These are phyloP conservation scores for Scomber scombrus DNA, from an alignment of 2,113 vertebrate species.

Conservation along the genomic window DNA sequence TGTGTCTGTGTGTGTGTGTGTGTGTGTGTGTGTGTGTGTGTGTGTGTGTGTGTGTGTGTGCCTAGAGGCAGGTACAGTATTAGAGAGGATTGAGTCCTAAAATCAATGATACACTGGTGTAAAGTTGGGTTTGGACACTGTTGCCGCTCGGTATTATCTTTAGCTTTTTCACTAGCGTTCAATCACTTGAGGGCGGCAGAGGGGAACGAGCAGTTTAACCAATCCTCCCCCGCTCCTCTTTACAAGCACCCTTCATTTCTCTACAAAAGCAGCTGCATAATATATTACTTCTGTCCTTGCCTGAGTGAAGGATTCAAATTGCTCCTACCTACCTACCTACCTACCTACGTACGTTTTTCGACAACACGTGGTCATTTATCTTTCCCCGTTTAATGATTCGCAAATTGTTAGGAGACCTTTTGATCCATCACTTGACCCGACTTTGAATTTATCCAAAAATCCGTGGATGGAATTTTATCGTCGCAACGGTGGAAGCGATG, in stretches of 20 bases:
- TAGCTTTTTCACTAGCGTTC: conserved; percentile 32
- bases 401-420: conserved; percentile 21
- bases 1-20: too few species aligned
- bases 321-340: neutral
- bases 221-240: conserved; percentile 33
- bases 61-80: conserved; percentile 48
- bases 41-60: neutral
- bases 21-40: too few species aligned
- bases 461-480: neutral
- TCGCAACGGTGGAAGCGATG: neutral
- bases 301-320: conserved; percentile 19
- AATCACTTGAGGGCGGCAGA: conserved; percentile 46
- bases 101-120: conserved; percentile 61
- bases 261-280: conserved; percentile 14
- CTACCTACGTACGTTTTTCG: neutral
- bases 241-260: conserved; percentile 35
- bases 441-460: conserved; percentile 10
- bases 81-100: conserved; percentile 42
- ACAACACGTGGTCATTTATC: neutral
- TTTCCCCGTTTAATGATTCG: conserved; percentile 8
- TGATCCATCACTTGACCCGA: neutral
- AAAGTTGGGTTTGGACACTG: conserved; percentile 42
- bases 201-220: conserved; percentile 50
- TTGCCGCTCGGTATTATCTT: conserved; percentile 43
- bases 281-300: conserved; percentile 1